phyloP scores from a whole-genome alignment of 2,113 vertebrate genomes.

The Nycticorax nycticorax region DNA sequence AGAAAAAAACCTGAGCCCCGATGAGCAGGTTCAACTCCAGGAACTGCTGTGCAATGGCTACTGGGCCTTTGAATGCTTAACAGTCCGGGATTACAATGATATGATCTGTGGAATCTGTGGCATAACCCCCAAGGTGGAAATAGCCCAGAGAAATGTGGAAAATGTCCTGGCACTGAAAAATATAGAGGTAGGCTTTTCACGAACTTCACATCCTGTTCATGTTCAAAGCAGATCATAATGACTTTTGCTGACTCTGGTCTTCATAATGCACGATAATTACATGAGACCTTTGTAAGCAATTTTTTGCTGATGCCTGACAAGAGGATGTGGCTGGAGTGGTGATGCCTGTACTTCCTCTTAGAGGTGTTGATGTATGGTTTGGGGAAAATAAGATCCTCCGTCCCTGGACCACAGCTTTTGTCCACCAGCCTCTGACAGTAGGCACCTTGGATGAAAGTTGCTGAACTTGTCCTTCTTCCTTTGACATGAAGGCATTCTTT shows the following conservation, averaged over 20 bases:
- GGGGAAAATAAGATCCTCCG: background rate
- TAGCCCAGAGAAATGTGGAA: constrained; percentile 84
- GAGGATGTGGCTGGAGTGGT: constrained; percentile 40
- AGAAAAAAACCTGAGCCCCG: constrained; percentile 82
- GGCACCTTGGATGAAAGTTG: background rate
- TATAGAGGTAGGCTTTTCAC: constrained; percentile 83
- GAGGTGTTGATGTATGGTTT: background rate
- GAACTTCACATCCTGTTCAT: background rate
- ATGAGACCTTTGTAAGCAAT: background rate
- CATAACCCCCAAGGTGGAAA: constrained; percentile 91
- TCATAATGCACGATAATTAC: background rate
- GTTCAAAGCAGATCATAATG: background rate
- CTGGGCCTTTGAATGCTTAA: constrained; percentile 97
- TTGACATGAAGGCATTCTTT: background rate
- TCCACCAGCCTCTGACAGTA: background rate
- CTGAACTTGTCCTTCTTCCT: background rate
- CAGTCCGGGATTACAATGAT: constrained; percentile 95
- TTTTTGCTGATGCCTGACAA: constrained; percentile 28
- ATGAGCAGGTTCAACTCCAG: constrained; percentile 80
- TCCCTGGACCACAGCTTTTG: background rate
- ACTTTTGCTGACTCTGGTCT: constrained; percentile 26
- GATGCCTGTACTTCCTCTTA: background rate
- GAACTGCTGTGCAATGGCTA: constrained; percentile 93
- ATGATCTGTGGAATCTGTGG: constrained; percentile 99
- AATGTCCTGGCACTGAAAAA: constrained; percentile 89